Base-by-base conservation (phyloP, 2,888 invertebrate species). In the Eumacrocentrus americanus region DNA sequence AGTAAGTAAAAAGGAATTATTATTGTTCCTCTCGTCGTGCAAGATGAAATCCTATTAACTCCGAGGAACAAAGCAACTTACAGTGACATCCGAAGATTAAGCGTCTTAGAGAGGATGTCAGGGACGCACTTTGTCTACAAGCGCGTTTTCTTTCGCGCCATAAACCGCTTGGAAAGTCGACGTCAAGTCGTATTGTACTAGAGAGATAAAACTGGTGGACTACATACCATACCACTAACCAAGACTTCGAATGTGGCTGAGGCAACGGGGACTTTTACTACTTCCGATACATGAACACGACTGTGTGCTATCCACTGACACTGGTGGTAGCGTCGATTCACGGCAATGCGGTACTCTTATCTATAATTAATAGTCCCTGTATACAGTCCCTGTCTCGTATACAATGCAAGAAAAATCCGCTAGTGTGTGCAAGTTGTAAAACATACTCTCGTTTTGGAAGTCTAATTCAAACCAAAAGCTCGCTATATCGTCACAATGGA, bases 261-360 rank as follows among this genome's bases (percentile, higher is more conserved):
- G 25, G n/a, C 9, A 14, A 23, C n/a, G 25, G n/a, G 4, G 22
- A 25, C 46, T 46, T 46, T 25, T 25, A 46, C 12, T 12, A 46
- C 7, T 46, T 23, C 23, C 5, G 20, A 44, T 20, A n/a, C 44
- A 20, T 40, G n/a, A 42, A 42, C n/a, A 11, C 25, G 2, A 18
- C 7, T 29, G 35, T 53, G 57, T 48, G 34, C 47, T 46, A 54
- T 56, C n/a, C 38, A 6, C 14, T 18, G 38, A 14, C 38, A 68
- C 69, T 68, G 67, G 69, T 68, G 68, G 71, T 69, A 70, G 66
- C 70, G 71, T 70, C 70, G 70, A 74, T 73, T 73, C 71, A 72
- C 75, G 72, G 73, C 75, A 76, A 73, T 77, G 76, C 76, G 73
- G 75, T 73, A 74, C 68, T 77, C 68, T 72, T 74, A 75, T 76